Evolutionary conservation across 2,888 invertebrate genomes (phyloP), one percentile per base, ranked within the genome.

Genomic region (Fissipunctia ypsillon): DNA sequence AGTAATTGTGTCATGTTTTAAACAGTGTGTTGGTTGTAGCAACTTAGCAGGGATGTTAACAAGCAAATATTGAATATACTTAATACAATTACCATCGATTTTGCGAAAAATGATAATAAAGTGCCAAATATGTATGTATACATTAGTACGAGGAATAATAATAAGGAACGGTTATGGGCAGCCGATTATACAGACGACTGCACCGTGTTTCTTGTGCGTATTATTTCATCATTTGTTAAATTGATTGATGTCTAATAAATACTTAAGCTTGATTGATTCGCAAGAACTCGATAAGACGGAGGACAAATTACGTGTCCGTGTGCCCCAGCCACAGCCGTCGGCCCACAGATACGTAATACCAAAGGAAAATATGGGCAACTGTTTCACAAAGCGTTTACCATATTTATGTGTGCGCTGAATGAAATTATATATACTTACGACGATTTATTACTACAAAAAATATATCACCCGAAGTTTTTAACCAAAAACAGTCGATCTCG

Each of bases 231-330:
- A 48, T 83, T 50, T 69, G 52, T 61, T 45, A 14, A 66, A 31
- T 43, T 80, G 79, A 80, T 78, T 78, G 73, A 78, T 69, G 28
- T 57, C 25, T 43, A 38, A 78, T 66, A 73, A 80, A 80, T 78
- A 54, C 45, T 57, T 56, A 10, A 48, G 61, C 45, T 65, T 82
- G 64, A 82, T 80, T 61, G 70, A 81, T 81, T 48, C 28, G 57
- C 38, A 10, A 43, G 31, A 57, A 28, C 31, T n/a, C 3, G 35
- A 0, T 68, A 65, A 65, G 10, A 69, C 14, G 6, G 14, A 25
- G 28, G 52, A 63, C n/a, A 35, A 64, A 73, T 45, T 10, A 73
- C 3, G 43, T 45, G 52, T n/a, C 22, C n/a, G 7, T 28, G 31
- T 38, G 25, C 4, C 0, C 31, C 31, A 7, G 10, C 4, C 4